Evolutionary conservation across 2,113 vertebrate species (phyloP).

Genomic region (Junco hyemalis): DNA sequence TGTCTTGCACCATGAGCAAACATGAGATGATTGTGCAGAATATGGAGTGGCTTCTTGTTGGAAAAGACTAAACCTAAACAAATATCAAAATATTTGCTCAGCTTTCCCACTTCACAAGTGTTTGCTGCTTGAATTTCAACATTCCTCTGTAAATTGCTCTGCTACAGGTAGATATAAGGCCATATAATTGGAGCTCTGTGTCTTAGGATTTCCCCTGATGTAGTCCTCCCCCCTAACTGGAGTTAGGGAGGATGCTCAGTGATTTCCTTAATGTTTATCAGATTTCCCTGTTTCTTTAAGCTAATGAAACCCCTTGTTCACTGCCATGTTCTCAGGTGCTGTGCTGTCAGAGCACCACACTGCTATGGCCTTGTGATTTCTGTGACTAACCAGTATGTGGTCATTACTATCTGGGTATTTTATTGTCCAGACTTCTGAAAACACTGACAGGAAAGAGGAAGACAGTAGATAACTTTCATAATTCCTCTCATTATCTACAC

Average conservation of each 20-base stretch:
- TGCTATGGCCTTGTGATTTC: not conserved
- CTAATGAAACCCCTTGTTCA: not conserved
- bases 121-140: rapidly evolving
- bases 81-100: not conserved
- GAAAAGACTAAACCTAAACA: not conserved
- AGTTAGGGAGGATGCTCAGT: not conserved
- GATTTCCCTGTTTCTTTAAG: not conserved
- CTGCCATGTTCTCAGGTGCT: not conserved
- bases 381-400: not conserved
- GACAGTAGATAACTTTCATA: not conserved
- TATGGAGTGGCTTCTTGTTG: not conserved
- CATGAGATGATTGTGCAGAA: not conserved
- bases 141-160: not conserved
- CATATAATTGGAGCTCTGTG: rapidly evolving
- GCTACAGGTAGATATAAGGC: not conserved
- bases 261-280: not conserved
- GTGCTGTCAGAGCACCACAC: not conserved
- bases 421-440: not conserved
- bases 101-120: not conserved
- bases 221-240: not conserved
- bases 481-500: not conserved
- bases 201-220: not conserved
- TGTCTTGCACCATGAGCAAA: not conserved
- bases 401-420: not conserved
- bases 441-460: not conserved